Evolutionary conservation across 2,888 invertebrate species (phyloP), one percentile per base, ranked within the genome.

Genomic region (Polia nebulosa): DNA sequence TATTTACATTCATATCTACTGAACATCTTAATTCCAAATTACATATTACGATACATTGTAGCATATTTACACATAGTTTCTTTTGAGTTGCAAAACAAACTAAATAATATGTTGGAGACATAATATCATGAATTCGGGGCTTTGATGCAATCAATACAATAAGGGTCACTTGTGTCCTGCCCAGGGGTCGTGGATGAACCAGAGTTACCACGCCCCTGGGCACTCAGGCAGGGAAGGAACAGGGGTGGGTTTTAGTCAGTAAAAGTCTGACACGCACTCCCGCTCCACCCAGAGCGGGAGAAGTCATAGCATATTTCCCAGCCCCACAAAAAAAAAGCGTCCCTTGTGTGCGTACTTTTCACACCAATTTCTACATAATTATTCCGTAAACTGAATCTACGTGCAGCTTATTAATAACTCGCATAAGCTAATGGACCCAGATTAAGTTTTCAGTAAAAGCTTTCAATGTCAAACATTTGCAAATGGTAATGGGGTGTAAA

Each of bases 401-500:
- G 34, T 5, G 9, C 32, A 9, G 27, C 29, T 51, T 11, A 44
- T n/a, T 45, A 53, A 60, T 36, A 51, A 44, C 45, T 17, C 32
- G n/a, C 17, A 58, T 20, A 51, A 55, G 47, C 17, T 56, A 78
- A 49, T 71, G 56, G 39, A n/a, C 22, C 47, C 27, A 64, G 41
- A 75, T 75, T 57, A 51, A 49, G 25, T 72, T 80, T 56, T 56
- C 67, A 61, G 58, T 82, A 84, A 83, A 84, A 82, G 78, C 85
- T 74, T 84, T 72, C 60, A 71, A 56, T 60, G 53, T 52, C 47
- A 77, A 81, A 68, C 84, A 70, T 63, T 63, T 70, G 76, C 65
- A 58, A 82, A 82, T 76, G 78, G 68, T 85, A 85, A 88, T 87
- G 89, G 90, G 86, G 88, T 89, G 85, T 87, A 88, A 88, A 86